A percentile compares a stretch with the other conserved stretches of the same genome.
Conservation (phyloP, 1,140 invertebrate species). For the Drosophila asahinai region DNA sequence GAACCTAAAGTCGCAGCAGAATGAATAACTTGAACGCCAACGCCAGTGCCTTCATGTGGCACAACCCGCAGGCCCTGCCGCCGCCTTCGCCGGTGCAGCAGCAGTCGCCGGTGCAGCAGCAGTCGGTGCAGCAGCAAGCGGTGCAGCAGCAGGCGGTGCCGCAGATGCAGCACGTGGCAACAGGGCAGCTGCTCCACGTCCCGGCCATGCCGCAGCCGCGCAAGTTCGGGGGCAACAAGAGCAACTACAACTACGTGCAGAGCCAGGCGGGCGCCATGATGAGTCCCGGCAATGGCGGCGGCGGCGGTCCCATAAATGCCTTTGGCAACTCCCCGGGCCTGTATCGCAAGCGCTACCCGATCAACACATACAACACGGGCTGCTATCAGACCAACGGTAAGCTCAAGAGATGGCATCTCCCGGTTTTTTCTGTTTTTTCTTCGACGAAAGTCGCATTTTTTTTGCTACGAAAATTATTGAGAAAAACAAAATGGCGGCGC, state of each 20-base stretch:
- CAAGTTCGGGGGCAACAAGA: conserved; percentile 67
- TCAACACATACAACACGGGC: conserved; percentile 46
- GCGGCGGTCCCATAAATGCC: conserved; percentile 24
- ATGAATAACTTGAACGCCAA: conserved; percentile 73
- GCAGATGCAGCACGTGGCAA: conserved; percentile 1
- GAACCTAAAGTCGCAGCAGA: neutral
- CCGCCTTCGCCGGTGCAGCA: conserved; percentile 13
- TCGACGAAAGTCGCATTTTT: neutral
- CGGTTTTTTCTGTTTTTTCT: neutral
- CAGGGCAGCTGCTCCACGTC: conserved; percentile 31
- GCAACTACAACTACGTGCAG: conserved; percentile 63
- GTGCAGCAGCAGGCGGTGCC: conserved; percentile 20
- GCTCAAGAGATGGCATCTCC: neutral
- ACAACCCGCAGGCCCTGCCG: conserved; percentile 28
- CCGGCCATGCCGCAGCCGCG: conserved; percentile 45
- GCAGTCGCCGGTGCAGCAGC: conserved; percentile 13
- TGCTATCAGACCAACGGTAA: conserved; percentile 70
- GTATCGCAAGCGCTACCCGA: conserved; percentile 66
- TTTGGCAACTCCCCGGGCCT: conserved; percentile 37
- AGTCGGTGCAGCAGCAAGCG: conserved; percentile 16
- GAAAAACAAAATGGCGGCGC: neutral
- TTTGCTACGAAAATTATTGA: neutral
- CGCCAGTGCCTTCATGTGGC: conserved; percentile 60
- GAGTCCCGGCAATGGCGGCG: neutral
- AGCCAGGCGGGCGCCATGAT: conserved; percentile 44